phyloP scores from a whole-genome alignment of 2,888 invertebrate genomes.

The Xestoiulus laeticollis region DNA sequence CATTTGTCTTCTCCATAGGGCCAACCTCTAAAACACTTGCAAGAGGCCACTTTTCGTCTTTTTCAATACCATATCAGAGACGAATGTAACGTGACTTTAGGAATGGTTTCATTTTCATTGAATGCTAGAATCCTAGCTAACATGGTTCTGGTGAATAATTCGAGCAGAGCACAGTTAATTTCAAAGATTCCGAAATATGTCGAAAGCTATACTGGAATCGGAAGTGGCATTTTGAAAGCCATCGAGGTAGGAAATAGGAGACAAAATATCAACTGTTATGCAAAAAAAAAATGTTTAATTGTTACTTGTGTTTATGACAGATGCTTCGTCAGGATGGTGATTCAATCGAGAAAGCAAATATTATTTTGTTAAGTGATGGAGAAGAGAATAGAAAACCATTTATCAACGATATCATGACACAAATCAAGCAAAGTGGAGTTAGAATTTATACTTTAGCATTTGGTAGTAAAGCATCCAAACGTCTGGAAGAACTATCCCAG shows the following conservation, averaged over 20 bases:
- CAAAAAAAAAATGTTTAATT: neutral
- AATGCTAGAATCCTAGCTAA: neutral
- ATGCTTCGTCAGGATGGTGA: neutral
- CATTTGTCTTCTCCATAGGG: too few species aligned
- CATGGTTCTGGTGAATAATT: neutral
- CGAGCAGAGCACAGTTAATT: neutral
- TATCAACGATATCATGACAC: neutral
- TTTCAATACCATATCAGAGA: neutral
- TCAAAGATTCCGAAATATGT: neutral
- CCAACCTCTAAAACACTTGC: neutral
- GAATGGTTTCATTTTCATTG: conserved; percentile 33
- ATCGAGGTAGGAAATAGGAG: neutral
- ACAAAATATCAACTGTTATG: neutral
- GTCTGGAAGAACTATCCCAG: neutral
- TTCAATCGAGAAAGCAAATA: neutral
- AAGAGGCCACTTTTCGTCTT: neutral
- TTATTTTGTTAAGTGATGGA: neutral
- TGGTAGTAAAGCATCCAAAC: neutral
- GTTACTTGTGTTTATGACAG: neutral
- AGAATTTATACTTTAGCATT: neutral
- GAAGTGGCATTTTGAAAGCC: neutral
- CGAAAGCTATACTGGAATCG: neutral
- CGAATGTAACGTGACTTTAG: neutral
- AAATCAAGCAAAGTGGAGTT: neutral
- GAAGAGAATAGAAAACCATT: neutral